phyloP scores from a whole-genome alignment of 2,797 vertebrate genomes.

The Myotis daubentonii region DNA sequence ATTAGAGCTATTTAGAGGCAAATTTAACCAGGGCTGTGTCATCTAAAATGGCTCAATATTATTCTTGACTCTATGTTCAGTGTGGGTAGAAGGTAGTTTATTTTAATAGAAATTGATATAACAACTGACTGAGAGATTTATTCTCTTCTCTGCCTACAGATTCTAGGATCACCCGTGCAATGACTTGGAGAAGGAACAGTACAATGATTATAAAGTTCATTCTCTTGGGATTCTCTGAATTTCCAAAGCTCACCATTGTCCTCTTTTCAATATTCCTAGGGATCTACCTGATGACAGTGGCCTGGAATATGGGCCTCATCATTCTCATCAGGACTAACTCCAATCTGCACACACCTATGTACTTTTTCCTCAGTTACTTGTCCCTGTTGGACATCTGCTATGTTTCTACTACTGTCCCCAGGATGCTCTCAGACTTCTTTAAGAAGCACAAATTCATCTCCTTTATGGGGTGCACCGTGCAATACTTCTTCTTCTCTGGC shows the following conservation, averaged over 20 bases:
- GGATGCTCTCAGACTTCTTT: constrained; percentile 58
- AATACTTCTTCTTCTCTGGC: constrained; percentile 56
- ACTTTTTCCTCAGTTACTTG: constrained; percentile 55
- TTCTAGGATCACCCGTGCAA: background rate
- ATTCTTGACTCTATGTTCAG: background rate
- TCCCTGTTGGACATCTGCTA: constrained; percentile 56
- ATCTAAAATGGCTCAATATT: background rate
- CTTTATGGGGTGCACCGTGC: background rate
- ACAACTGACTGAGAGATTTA: background rate
- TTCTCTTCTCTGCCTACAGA: constrained; percentile 15
- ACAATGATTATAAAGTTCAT: background rate
- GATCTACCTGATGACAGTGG: constrained; percentile 19
- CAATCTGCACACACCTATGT: constrained; percentile 46
- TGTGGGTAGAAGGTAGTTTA: background rate
- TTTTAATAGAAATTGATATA: background rate
- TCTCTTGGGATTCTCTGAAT: constrained; percentile 63
- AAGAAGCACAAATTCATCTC: constrained; percentile 50
- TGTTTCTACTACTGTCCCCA: constrained; percentile 12
- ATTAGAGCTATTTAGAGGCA: background rate
- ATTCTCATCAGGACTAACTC: constrained; percentile 27
- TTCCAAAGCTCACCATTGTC: background rate
- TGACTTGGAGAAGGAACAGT: background rate
- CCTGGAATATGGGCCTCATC: constrained; percentile 28
- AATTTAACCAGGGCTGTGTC: background rate
- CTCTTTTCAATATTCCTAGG: constrained; percentile 55